These are phyloP conservation scores for Pristionchus arcanus DNA, from an alignment of 2,888 invertebrate species.

Conservation along the genomic window DNA sequence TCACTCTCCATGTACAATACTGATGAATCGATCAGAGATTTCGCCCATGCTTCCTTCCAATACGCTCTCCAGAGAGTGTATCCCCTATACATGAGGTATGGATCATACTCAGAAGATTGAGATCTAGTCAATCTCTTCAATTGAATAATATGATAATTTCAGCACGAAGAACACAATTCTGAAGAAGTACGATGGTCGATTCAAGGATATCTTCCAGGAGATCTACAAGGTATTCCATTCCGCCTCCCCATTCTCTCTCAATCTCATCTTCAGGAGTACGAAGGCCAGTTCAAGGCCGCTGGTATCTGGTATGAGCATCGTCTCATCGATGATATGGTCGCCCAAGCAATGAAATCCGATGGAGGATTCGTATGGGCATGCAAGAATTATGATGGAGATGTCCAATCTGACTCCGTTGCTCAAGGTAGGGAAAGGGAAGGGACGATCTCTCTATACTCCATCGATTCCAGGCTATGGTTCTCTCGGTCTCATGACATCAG, in stretches of 20 bases:
- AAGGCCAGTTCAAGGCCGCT: constrained; percentile 88
- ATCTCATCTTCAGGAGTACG: constrained; percentile 85
- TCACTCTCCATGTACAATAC: constrained; percentile 96
- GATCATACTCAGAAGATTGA: neutral
- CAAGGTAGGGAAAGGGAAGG: constrained; percentile 89
- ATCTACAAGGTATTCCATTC: constrained; percentile 82
- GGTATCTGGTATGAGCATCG: constrained; percentile 98
- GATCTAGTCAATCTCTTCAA: neutral
- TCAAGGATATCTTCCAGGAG: constrained; percentile 94
- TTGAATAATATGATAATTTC: constrained; percentile 83
- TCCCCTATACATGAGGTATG: constrained; percentile 68
- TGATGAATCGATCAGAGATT: constrained; percentile 88
- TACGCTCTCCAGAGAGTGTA: constrained; percentile 86
- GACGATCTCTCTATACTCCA: constrained; percentile 88
- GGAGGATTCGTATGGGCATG: constrained; percentile 94
- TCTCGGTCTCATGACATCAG: constrained; percentile 87
- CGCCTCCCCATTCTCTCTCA: neutral
- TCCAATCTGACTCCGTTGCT: constrained; percentile 91
- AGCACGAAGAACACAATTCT: constrained; percentile 94
- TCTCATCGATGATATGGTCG: constrained; percentile 99
- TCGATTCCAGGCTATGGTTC: constrained; percentile 85
- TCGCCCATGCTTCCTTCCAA: constrained; percentile 95
- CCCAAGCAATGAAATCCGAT: constrained; percentile 86
- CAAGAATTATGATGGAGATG: constrained; percentile 92
- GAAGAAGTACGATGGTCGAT: constrained; percentile 91